Evolutionary conservation across 2,888 invertebrate species (phyloP).

Genomic region (Mantis religiosa): DNA sequence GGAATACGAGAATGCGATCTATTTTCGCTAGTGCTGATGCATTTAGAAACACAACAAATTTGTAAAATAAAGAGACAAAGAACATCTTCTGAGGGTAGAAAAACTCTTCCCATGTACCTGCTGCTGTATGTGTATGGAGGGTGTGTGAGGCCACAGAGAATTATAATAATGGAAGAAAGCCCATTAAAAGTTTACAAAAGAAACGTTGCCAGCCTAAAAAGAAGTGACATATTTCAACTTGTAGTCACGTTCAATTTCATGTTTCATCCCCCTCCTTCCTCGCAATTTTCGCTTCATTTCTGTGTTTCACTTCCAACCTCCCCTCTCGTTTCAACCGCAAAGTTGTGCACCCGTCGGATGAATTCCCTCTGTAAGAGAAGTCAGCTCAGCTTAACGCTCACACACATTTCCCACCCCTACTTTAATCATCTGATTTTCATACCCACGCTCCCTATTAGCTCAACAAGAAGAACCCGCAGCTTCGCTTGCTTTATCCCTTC

Average conservation of each 20-base stretch:
- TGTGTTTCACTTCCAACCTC: not conserved
- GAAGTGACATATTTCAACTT: slow-evolving; percentile 2
- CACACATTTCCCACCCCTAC: too few relatives aligned
- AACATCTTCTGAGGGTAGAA: not conserved
- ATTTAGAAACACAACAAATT: not conserved
- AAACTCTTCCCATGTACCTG: not conserved
- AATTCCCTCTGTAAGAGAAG: not conserved
- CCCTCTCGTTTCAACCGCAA: not conserved
- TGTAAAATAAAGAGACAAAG: not conserved
- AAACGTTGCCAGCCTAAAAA: not conserved
- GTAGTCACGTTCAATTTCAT: slow-evolving; percentile 2
- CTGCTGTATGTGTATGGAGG: not conserved
- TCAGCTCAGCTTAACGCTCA: not conserved
- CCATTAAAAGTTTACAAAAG: slow-evolving; percentile 25
- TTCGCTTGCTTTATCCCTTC: too few relatives aligned
- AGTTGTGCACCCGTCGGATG: not conserved
- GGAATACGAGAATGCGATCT: not conserved
- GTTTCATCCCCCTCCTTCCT: not conserved
- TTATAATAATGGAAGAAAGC: slow-evolving; percentile 27
- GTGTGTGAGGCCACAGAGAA: not conserved
- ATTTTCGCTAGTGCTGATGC: not conserved
- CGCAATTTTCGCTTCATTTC: not conserved
- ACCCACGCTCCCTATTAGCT: too few relatives aligned
- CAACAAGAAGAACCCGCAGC: too few relatives aligned
- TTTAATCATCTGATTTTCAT: too few relatives aligned